Conservation (phyloP, 2,888 invertebrate species). For the Xestoiulus laeticollis region DNA sequence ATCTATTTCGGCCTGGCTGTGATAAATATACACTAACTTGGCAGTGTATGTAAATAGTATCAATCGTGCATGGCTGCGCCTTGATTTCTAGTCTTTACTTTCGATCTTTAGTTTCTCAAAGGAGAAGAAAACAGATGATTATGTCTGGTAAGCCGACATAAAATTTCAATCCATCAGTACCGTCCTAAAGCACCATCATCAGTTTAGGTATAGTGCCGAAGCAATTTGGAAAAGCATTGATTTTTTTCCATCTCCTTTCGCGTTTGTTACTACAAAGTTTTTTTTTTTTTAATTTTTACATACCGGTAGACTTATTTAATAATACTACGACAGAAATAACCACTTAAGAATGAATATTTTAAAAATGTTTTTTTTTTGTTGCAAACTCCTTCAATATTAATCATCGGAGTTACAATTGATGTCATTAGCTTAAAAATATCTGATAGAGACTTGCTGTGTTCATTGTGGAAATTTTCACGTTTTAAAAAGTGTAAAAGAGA, state of each 20-base stretch:
- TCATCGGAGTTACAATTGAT: no score
- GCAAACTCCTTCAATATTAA: no score
- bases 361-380: no score
- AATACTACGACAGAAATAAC: not conserved
- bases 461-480: no score
- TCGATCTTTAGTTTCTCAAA: not conserved
- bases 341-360: no score
- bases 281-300: not conserved
- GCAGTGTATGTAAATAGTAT: not conserved
- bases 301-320: not conserved
- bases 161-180: conserved; percentile 19
- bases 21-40: not conserved
- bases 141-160: not conserved
- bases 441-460: no score
- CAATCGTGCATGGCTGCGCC: not conserved
- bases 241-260: not conserved
- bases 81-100: not conserved
- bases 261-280: not conserved
- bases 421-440: no score
- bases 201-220: not conserved
- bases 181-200: not conserved
- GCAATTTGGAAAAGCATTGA: conserved; percentile 4
- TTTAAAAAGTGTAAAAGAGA: no score
- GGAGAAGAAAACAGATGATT: not conserved
- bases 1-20: not conserved